Conservation (phyloP, 2,797 vertebrate genomes). For the Rallus crepitans region DNA sequence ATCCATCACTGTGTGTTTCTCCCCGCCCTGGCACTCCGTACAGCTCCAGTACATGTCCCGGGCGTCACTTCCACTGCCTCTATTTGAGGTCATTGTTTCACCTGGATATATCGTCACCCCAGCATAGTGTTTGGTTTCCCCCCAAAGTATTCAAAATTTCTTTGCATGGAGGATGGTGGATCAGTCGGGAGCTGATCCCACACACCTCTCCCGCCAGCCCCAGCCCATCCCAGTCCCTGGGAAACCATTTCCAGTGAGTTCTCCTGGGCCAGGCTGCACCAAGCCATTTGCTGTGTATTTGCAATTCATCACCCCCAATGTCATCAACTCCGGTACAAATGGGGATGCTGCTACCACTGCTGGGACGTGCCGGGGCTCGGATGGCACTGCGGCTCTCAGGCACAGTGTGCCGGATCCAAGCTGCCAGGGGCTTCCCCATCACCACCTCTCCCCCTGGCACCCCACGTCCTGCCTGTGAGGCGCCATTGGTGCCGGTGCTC, state of each 20-base stretch:
- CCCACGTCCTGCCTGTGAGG: accelerated
- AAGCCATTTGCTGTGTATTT: background rate
- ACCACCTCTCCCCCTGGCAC: background rate
- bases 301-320: background rate
- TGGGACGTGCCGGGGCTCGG: accelerated
- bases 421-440: background rate
- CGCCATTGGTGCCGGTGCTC: too few relatives aligned
- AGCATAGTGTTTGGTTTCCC: background rate
- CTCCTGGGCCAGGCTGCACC: background rate
- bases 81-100: background rate
- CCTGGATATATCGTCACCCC: background rate
- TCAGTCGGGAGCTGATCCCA: background rate
- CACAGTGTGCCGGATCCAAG: background rate
- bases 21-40: conserved; percentile 1
- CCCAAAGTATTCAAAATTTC: background rate
- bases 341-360: accelerated
- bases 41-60: background rate
- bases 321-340: background rate
- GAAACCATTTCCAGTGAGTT: background rate
- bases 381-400: background rate
- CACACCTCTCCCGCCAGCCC: background rate
- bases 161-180: background rate
- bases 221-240: too few relatives aligned
- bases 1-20: conserved; percentile 22
- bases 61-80: background rate